phyloP scores from a whole-genome alignment of 2,888 invertebrate genomes.

The Formica aserva region DNA sequence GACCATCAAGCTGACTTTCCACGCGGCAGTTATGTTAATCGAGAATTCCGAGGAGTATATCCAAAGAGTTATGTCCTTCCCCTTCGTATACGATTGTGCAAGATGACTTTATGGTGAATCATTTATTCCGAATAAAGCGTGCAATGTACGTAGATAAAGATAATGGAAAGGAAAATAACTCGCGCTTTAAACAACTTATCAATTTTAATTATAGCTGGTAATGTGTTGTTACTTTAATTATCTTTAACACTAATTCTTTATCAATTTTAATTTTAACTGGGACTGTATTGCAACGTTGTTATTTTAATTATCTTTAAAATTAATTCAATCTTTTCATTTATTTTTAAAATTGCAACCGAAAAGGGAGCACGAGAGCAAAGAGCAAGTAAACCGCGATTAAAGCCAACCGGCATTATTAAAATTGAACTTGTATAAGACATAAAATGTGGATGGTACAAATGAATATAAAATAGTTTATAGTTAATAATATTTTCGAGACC shows the following conservation, averaged over 20 bases:
- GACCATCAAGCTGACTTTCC: conserved; percentile 2
- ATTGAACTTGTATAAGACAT: not conserved
- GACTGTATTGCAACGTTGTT: not conserved
- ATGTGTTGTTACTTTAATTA: not conserved
- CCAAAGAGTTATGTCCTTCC: not conserved
- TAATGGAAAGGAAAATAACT: conserved; percentile 9
- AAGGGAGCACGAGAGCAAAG: not conserved
- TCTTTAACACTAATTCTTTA: not conserved
- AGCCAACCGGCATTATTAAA: not conserved
- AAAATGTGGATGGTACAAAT: not conserved
- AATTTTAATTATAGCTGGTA: not conserved
- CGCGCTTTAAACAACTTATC: not conserved
- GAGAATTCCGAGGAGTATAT: conserved; percentile 13
- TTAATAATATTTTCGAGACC: not conserved
- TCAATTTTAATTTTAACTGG: not conserved
- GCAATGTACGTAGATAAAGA: conserved; percentile 26
- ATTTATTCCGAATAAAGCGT: conserved; percentile 51
- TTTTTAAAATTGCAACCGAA: not conserved
- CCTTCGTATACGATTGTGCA: conserved; percentile 53
- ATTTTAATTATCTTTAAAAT: not conserved
- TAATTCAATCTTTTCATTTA: not conserved
- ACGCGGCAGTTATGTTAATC: not conserved
- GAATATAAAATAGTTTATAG: not conserved
- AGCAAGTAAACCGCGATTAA: not conserved
- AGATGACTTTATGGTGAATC: conserved; percentile 42